Conservation (phyloP, 2,888 invertebrate genomes). For the Cheilosia vernalis region DNA sequence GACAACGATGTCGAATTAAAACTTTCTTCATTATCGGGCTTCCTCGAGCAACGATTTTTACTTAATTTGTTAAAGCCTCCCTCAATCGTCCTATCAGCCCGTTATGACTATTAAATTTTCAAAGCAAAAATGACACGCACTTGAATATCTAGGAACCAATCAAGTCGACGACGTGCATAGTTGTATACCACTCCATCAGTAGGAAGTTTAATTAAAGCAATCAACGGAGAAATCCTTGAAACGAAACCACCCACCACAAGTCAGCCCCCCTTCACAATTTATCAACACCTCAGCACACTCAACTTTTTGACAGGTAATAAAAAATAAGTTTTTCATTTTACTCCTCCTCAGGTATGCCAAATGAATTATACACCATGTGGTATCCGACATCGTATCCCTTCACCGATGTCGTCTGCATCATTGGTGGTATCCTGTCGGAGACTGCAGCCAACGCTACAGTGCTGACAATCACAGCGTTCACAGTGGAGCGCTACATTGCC, state of each 20-base stretch:
- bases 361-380: conserved; percentile 91
- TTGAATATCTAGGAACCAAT: neutral
- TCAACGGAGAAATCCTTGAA: conserved; percentile 17
- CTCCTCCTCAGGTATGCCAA: conserved; percentile 87
- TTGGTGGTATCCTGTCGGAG: conserved; percentile 91
- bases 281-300: conserved; percentile 14
- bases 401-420: conserved; percentile 90
- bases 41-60: neutral
- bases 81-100: no score
- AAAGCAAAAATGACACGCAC: neutral
- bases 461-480: conserved; percentile 93
- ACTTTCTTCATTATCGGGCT: conserved; percentile 8
- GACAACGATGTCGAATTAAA: neutral
- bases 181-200: neutral
- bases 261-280: neutral
- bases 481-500: conserved; percentile 93
- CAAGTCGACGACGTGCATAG: no score
- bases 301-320: conserved; percentile 66
- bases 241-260: neutral
- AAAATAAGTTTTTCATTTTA: conserved; percentile 35
- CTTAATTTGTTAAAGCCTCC: no score
- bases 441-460: conserved; percentile 94
- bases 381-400: conserved; percentile 89
- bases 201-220: conserved; percentile 66
- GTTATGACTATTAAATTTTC: neutral